Evolutionary conservation across 2,113 vertebrate genomes (phyloP).

Genomic region (Microtus pennsylvanicus): DNA sequence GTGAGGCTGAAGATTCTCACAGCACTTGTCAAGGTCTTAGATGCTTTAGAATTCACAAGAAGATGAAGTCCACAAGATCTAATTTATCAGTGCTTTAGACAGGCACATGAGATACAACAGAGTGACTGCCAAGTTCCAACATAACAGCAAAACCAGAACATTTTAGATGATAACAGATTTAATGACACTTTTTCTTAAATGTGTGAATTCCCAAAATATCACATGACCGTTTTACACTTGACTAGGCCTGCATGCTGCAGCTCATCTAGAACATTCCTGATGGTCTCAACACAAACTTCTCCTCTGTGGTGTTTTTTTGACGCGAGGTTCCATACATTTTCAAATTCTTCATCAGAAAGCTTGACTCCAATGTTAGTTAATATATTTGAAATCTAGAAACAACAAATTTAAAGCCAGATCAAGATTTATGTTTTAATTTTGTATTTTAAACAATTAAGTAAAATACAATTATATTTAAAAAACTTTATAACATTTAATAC

Average conservation of each 20-base stretch:
- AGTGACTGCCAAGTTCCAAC: slow-evolving; percentile 28
- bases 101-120: background rate
- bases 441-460: background rate
- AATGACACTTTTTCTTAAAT: slow-evolving; percentile 38
- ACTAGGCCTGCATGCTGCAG: slow-evolving; percentile 81
- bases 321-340: slow-evolving; percentile 91
- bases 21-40: background rate
- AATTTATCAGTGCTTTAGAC: slow-evolving; percentile 54
- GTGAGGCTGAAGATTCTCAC: background rate
- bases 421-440: slow-evolving; percentile 19
- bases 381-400: slow-evolving; percentile 89
- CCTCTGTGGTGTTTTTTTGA: slow-evolving; percentile 86
- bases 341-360: slow-evolving; percentile 89
- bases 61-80: slow-evolving; percentile 32
- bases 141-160: slow-evolving; percentile 18
- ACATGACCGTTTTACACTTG: slow-evolving; percentile 43
- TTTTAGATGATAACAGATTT: slow-evolving; percentile 11
- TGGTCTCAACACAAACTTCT: slow-evolving; percentile 90
- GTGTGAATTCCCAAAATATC: background rate
- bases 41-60: background rate
- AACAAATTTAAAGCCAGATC: background rate
- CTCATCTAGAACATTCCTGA: slow-evolving; percentile 88
- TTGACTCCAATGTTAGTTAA: slow-evolving; percentile 88
- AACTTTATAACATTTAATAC: background rate
- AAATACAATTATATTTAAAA: slow-evolving; percentile 1